Base-by-base conservation (phyloP, 2,113 vertebrate genomes). In the Dendrocopos noguchii region DNA sequence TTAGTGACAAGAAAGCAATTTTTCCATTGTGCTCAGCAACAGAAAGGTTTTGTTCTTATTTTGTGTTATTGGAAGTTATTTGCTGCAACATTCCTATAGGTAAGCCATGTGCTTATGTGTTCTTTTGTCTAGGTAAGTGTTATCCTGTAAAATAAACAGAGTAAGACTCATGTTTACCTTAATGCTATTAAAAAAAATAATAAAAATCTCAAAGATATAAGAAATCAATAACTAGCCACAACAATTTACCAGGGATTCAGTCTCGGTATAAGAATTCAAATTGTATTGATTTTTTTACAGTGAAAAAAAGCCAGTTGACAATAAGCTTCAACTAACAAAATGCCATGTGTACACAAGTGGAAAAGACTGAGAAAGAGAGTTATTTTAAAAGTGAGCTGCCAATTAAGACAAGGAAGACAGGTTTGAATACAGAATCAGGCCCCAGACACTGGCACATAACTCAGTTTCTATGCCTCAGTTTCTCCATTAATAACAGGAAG, bases 171-270 rank as follows among this genome's bases (percentile, higher is more conserved):
- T 95, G 96, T 98, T 97, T 98, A 97, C 95, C 86, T 97, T 97
- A 96, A 97, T 95, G 87, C 53, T 96, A 90, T 82, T 84, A 61
- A 92, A 96, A 95, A 97, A 68, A 63, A n/a, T n/a, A 36, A 36
- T 36, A 78, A 84, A 76, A 72, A 44, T 25, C 94, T 95, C 93
- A 84, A 74, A 88, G 84, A 95, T 96, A 96, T 95, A 93, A 97
- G 95, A 97, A 97, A 98, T 98, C 97, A 96, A 98, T 97, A 97
- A 89, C 94, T 67, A 95, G 91, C 95, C 88, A 96, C 95, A 97
- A 96, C 96, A 96, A 96, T 97, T 97, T 97, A 97, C 96, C 86
- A 64, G 94, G 88, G 97, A 96, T 96, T 96, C 61, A 71, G 93
- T 91, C 87, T 78, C 91, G 72, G 53, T 86, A 94, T 93, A 95